These are phyloP conservation scores for Chunga burmeisteri DNA, from an alignment of 2,113 vertebrate species.

Conservation along the genomic window DNA sequence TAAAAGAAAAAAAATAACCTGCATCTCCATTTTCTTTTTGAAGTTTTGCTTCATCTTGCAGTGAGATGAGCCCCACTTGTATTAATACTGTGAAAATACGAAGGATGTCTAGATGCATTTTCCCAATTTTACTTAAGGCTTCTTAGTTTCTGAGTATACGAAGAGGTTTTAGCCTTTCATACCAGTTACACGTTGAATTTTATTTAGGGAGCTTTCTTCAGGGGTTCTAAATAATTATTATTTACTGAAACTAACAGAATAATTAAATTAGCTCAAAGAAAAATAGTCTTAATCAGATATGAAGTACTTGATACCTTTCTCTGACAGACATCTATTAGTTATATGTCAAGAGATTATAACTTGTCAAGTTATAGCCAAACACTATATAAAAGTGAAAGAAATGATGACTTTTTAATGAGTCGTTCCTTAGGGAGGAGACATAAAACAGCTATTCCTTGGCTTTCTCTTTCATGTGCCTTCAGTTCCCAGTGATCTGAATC, in stretches of 20 bases:
- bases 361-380: not conserved
- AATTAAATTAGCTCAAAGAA: not conserved
- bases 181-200: not conserved
- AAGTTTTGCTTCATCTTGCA: not conserved
- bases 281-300: not conserved
- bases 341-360: not conserved
- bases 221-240: not conserved
- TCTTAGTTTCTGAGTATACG: not conserved
- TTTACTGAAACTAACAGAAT: not conserved
- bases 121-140: not conserved
- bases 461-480: not conserved
- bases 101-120: not conserved
- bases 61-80: not conserved
- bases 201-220: not conserved
- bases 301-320: not conserved
- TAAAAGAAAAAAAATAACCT: not conserved
- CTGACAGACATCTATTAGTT: not conserved
- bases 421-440: not conserved
- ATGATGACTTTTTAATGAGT: not conserved
- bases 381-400: not conserved
- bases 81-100: not conserved
- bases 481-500: accelerated
- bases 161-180: not conserved
- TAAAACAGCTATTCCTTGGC: not conserved
- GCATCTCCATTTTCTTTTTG: not conserved